A percentile compares a stretch with the other conserved stretches of the same genome.
phyloP scores from a whole-genome alignment of 1,140 invertebrate species.

The Anagrus nilaparvatae region DNA sequence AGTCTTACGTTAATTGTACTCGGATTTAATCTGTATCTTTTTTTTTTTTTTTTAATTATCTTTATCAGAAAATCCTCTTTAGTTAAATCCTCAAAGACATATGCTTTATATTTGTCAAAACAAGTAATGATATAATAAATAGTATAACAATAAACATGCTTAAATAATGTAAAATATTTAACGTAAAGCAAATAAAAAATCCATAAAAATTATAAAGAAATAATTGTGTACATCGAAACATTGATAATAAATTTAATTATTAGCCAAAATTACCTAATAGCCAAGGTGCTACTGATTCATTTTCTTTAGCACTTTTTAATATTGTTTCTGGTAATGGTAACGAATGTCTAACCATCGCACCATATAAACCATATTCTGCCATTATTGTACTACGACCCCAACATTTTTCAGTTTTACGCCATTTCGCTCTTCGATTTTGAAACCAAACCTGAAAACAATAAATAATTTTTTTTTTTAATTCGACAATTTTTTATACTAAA shows the following conservation, averaged over 20 bases:
- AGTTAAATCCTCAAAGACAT: background rate
- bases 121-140: no score
- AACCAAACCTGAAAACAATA: conserved; percentile 84
- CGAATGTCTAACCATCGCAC: conserved; percentile 97
- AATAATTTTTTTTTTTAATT: no score
- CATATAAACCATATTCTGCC: conserved; percentile 98
- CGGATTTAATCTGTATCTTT: no score
- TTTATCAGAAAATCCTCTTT: background rate
- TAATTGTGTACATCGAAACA: no score
- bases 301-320: conserved; percentile 89
- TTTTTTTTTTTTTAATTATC: conserved; percentile 10
- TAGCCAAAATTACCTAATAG: conserved; percentile 88
- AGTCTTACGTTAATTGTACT: no score
- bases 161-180: no score
- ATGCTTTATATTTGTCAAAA: no score
- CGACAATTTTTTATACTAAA: no score
- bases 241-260: no score
- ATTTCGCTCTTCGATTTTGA: conserved; percentile 95
- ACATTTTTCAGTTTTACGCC: conserved; percentile 98
- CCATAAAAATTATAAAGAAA: no score
- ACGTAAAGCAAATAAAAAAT: no score
- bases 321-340: conserved; percentile 95
- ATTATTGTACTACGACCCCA: conserved; percentile 99
- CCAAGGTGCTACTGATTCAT: conserved; percentile 94
- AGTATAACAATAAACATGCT: no score